Evolutionary conservation across 2,113 vertebrate genomes (phyloP).

Genomic region (Microcebus lehilahytsara): DNA sequence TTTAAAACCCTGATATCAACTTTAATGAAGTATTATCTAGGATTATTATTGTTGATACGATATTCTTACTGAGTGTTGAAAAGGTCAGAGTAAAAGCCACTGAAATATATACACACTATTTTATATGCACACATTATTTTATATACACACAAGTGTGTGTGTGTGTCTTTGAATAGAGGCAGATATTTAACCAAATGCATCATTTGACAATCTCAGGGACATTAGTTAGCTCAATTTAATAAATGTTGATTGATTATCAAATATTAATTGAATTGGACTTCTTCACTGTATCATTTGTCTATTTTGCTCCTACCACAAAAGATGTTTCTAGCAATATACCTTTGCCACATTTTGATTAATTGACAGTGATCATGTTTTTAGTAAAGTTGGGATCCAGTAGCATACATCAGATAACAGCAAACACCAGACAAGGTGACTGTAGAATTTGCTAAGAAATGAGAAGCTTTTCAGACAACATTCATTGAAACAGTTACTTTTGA

Average conservation of each 20-base stretch:
- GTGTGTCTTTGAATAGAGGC: not conserved
- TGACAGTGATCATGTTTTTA: not conserved
- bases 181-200: not conserved
- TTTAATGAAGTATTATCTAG: not conserved
- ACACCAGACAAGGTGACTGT: not conserved
- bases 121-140: not conserved
- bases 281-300: not conserved
- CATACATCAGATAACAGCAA: not conserved
- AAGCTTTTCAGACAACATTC: not conserved
- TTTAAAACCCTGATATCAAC: not conserved
- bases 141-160: not conserved
- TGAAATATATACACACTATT: not conserved
- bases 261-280: not conserved
- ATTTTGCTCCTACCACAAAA: not conserved
- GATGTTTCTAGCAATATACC: not conserved
- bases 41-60: not conserved
- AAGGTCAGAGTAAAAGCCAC: not conserved
- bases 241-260: not conserved
- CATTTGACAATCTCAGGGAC: not conserved
- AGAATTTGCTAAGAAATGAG: not conserved
- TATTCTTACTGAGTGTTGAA: not conserved
- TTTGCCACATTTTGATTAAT: not conserved
- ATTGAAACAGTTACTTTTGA: not conserved
- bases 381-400: not conserved
- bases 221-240: not conserved